Evolutionary conservation across 2,888 invertebrate genomes (phyloP), one percentile per base, ranked within the genome.

Genomic region (Malacosoma neustria): DNA sequence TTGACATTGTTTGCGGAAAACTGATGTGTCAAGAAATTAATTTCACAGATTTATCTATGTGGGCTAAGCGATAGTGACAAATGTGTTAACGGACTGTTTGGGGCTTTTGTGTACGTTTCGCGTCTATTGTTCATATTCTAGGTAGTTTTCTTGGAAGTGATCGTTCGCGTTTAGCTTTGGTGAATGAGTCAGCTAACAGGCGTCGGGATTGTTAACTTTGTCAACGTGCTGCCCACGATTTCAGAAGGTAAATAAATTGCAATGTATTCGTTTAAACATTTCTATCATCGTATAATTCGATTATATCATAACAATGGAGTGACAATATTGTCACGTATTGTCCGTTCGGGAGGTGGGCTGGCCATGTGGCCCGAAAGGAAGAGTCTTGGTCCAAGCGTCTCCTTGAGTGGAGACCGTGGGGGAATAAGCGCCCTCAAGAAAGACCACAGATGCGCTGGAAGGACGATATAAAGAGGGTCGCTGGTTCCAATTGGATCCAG

Each of bases 121-220:
- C 56, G 54, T 48, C 51, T 54, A 56, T 52, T 54, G 51, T 57
- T 66, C 56, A 52, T 52, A 52, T 40, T n/a, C 39, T 42, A 54
- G 55, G 59, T 59, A 58, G 54, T 59, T 67, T 75, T 72, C 65
- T 72, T 58, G 60, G 61, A 69, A 71, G 62, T 63, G 50, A 48
- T 55, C 45, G 57, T 60, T 50, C 43, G 22, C 22, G 9, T 5
- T 60, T 70, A 65, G 65, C 72, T 76, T 75, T 73, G 61, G 80
- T 84, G 84, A 84, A 85, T 85, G 85, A 85, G 82, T 85, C 85
- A 84, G 65, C 65, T 82, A 75, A 75, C 82, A 68, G 76, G 80
- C 73, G 85, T 81, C 65, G 84, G 84, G 57, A 82, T 84, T 67
- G 77, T 84, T 60, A 84, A 73, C 72, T 68, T 84, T 60, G 85